These are phyloP conservation scores for Timema cristinae DNA, from an alignment of 2,888 invertebrate genomes.

Conservation along the genomic window DNA sequence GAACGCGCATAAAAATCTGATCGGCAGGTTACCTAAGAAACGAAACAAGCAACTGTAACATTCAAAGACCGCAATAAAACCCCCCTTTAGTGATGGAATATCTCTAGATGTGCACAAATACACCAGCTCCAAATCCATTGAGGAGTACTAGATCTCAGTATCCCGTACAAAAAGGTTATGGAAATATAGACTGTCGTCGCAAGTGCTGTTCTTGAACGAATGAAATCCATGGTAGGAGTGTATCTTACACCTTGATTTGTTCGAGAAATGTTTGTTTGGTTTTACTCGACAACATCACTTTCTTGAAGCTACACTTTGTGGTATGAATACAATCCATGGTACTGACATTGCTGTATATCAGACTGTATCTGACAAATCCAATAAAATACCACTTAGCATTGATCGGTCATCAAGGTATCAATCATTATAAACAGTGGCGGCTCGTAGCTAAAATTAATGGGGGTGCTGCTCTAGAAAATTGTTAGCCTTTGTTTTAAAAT, in stretches of 20 bases:
- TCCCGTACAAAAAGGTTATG: conserved; percentile 7
- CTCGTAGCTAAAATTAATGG: no score
- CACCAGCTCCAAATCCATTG: neutral
- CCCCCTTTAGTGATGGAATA: neutral
- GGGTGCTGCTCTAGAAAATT: no score
- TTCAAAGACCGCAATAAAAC: conserved; percentile 1
- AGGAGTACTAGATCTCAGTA: conserved; percentile 2
- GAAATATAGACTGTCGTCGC: neutral
- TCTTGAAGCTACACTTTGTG: neutral
- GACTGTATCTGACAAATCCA: neutral
- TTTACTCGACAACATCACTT: conserved; percentile 6
- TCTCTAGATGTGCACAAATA: neutral
- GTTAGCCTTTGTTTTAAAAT: no score
- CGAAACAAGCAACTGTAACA: neutral
- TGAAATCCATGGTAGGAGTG: neutral
- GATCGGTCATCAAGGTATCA: neutral
- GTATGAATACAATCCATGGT: neutral
- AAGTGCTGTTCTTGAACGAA: conserved; percentile 6
- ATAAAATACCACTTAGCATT: neutral
- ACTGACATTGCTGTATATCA: conserved; percentile 8
- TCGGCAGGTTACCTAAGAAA: neutral
- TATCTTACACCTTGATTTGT: neutral
- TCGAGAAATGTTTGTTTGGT: neutral
- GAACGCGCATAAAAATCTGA: neutral
- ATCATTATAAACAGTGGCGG: conserved; percentile 9